Conservation (phyloP, 1,140 invertebrate genomes). For the Drosophila varians region DNA sequence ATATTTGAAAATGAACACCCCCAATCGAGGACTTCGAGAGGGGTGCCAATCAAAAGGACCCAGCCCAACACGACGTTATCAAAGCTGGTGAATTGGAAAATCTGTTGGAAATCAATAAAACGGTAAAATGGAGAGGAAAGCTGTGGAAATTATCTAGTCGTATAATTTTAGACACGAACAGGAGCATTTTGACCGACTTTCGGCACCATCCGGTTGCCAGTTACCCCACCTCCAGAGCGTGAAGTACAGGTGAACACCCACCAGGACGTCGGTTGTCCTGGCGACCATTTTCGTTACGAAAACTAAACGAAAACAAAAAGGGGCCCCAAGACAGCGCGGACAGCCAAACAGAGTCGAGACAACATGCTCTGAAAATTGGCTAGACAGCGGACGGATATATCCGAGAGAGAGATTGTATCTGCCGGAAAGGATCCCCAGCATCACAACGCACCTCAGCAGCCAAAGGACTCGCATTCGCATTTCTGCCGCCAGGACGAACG, state of each 20-base stretch:
- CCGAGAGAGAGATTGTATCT: constrained; percentile 43
- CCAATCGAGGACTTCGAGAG: constrained; percentile 10
- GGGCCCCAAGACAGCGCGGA: constrained; percentile 31
- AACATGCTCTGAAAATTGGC: constrained; percentile 65
- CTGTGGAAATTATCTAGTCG: constrained; percentile 55
- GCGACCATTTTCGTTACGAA: constrained; percentile 71
- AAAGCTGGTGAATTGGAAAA: constrained; percentile 46
- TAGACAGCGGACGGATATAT: constrained; percentile 55
- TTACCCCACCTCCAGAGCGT: background rate
- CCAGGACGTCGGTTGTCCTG: constrained; percentile 43
- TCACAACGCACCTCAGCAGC: constrained; percentile 6
- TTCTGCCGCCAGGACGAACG: constrained; percentile 5
- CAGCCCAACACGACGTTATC: background rate
- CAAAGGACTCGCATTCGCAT: background rate
- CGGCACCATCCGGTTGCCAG: constrained; percentile 21
- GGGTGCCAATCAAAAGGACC: constrained; percentile 26
- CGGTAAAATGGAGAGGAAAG: constrained; percentile 41
- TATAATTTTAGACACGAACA: constrained; percentile 74
- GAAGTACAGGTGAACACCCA: constrained; percentile 61
- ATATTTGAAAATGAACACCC: constrained; percentile 23
- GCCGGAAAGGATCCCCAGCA: constrained; percentile 21
- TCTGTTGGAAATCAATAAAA: constrained; percentile 62
- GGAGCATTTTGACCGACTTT: constrained; percentile 66
- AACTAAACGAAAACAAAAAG: constrained; percentile 77
- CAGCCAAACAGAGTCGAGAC: constrained; percentile 13